Conservation (phyloP, 1,140 invertebrate genomes). For the Drosophila ambigua region DNA sequence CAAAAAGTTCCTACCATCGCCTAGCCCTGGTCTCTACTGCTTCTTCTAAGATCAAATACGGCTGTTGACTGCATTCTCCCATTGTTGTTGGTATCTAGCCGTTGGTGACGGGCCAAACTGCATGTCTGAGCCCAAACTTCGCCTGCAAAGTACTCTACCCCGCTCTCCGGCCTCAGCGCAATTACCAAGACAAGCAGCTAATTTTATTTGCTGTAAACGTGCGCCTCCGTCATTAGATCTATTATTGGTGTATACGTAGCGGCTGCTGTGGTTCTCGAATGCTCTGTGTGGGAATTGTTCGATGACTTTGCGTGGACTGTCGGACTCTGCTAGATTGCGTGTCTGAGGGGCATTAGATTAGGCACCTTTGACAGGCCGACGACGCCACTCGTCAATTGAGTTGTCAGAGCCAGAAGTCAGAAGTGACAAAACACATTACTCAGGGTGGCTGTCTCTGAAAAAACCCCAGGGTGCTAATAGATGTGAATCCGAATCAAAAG, state of each 20-base stretch:
- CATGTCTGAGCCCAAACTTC: conserved; percentile 35
- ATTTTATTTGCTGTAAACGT: conserved; percentile 79
- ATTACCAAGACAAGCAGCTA: conserved; percentile 79
- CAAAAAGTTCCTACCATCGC: not conserved
- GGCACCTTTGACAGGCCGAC: conserved; percentile 26
- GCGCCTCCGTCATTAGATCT: conserved; percentile 51
- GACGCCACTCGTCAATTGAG: conserved; percentile 56
- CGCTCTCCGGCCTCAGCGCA: conserved; percentile 41
- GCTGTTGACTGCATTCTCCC: no score
- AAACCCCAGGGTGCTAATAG: conserved; percentile 34
- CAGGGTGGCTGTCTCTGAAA: conserved; percentile 47
- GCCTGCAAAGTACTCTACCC: conserved; percentile 25
- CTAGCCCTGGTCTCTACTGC: conserved; percentile 18
- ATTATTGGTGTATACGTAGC: conserved; percentile 6
- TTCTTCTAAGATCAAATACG: not conserved
- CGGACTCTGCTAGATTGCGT: conserved; percentile 48
- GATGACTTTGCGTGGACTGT: conserved; percentile 47
- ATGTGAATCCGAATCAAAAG: conserved; percentile 16
- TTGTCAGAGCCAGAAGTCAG: conserved; percentile 52
- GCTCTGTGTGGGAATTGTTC: conserved; percentile 59
- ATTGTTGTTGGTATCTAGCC: conserved; percentile 4
- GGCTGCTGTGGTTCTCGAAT: conserved; percentile 10
- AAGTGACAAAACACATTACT: conserved; percentile 55
- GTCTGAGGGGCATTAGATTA: conserved; percentile 50
- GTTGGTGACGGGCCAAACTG: conserved; percentile 48